Conservation (phyloP, 2,113 vertebrate genomes). For the Todiramphus chloris region DNA sequence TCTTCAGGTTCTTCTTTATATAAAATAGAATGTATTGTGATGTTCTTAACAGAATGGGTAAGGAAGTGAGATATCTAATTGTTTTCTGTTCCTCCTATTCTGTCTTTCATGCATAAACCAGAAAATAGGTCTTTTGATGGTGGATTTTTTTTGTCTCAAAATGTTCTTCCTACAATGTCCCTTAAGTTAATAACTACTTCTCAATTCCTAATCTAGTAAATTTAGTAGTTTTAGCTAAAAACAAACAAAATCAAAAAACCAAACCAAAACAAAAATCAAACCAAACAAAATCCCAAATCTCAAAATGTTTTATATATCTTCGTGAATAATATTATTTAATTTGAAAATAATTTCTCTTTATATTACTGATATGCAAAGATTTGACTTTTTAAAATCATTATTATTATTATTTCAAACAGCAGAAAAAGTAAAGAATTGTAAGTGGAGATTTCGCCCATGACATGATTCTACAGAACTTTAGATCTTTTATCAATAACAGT, state of each 20-base stretch:
- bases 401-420: background rate
- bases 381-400: background rate
- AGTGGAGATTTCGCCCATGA: background rate
- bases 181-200: background rate
- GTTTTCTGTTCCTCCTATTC: background rate
- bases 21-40: background rate
- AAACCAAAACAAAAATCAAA: too few species aligned
- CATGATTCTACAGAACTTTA: background rate
- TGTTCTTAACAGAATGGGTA: background rate
- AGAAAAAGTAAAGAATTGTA: background rate
- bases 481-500: background rate
- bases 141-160: background rate
- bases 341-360: background rate
- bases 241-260: background rate
- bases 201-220: background rate
- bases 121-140: background rate
- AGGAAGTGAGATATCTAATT: background rate
- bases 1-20: background rate
- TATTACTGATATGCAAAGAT: background rate
- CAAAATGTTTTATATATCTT: background rate
- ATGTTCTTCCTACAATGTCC: background rate
- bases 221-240: background rate
- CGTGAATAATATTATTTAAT: background rate
- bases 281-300: background rate
- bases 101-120: background rate